A percentile compares a stretch with the other conserved stretches of the same genome.
Conservation (phyloP, 2,797 vertebrate species). For the Acipenser oxyrinchus region DNA sequence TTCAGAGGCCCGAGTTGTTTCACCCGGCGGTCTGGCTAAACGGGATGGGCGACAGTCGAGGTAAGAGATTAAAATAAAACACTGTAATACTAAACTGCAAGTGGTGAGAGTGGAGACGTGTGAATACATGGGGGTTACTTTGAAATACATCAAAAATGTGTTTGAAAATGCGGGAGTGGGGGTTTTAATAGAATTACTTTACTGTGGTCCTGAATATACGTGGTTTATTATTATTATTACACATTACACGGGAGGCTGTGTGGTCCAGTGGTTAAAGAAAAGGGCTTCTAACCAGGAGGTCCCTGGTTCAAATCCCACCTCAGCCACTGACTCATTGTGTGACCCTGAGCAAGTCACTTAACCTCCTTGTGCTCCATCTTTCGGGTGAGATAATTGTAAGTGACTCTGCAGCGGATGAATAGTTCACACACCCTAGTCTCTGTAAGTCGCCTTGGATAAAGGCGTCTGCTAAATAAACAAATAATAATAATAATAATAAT, state of each 20-base stretch:
- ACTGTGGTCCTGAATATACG: not conserved
- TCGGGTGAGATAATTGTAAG: too few species aligned
- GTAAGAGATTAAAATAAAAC: conserved; percentile 36
- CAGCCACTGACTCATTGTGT: too few species aligned
- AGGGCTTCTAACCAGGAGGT: not conserved
- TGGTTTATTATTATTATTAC: not conserved
- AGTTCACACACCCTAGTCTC: too few species aligned
- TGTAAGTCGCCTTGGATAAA: too few species aligned
- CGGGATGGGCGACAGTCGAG: conserved; percentile 69
- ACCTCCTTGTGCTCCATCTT: too few species aligned
- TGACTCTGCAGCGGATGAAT: too few species aligned
- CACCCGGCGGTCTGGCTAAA: conserved; percentile 22
- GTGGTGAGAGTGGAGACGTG: not conserved
- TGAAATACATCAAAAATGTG: not conserved
- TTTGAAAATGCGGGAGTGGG: not conserved
- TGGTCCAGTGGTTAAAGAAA: not conserved
- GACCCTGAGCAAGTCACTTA: too few species aligned
- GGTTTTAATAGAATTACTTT: not conserved
- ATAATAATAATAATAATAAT: too few species aligned
- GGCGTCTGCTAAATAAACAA: too few species aligned
- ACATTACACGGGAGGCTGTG: not conserved
- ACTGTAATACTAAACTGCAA: too few species aligned
- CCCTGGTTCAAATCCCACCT: not conserved
- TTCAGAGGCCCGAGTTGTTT: conserved; percentile 64
- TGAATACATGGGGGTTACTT: not conserved